Conservation (phyloP, 2,113 vertebrate genomes). For the Chloroceryle aenea region DNA sequence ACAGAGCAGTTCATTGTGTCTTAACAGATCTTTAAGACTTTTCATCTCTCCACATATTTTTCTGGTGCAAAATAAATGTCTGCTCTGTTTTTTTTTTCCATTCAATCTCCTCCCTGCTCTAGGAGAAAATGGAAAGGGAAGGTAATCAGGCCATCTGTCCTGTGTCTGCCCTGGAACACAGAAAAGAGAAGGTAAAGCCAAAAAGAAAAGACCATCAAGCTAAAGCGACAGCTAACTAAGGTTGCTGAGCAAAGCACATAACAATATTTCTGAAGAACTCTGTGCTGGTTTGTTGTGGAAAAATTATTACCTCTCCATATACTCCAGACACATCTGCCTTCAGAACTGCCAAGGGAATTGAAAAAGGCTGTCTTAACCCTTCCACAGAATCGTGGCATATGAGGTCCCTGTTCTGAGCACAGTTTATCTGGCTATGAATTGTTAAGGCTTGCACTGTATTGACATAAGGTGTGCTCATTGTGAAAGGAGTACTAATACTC, state of each 20-base stretch:
- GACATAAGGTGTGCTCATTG: background rate
- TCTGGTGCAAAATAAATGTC: background rate
- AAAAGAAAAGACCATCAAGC: background rate
- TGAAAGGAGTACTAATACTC: background rate
- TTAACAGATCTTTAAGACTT: constrained; percentile 3
- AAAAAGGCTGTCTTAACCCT: background rate
- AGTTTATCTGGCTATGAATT: background rate
- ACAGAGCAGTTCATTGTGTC: constrained; percentile 26
- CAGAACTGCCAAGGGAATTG: background rate
- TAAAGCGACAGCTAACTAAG: background rate
- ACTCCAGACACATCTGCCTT: background rate
- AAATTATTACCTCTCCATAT: background rate
- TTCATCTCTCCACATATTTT: constrained; percentile 39
- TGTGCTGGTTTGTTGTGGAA: background rate
- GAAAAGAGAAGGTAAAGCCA: background rate
- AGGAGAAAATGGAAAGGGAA: background rate
- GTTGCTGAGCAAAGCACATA: background rate
- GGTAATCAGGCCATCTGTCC: background rate
- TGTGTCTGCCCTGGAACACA: background rate
- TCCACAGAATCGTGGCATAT: rapidly evolving
- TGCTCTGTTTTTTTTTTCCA: background rate
- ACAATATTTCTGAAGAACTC: background rate
- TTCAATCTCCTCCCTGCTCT: background rate
- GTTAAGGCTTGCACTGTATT: rapidly evolving
- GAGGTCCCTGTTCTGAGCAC: background rate